These are phyloP conservation scores for Cheilosia impressa DNA, from an alignment of 2,888 invertebrate species.

Conservation along the genomic window DNA sequence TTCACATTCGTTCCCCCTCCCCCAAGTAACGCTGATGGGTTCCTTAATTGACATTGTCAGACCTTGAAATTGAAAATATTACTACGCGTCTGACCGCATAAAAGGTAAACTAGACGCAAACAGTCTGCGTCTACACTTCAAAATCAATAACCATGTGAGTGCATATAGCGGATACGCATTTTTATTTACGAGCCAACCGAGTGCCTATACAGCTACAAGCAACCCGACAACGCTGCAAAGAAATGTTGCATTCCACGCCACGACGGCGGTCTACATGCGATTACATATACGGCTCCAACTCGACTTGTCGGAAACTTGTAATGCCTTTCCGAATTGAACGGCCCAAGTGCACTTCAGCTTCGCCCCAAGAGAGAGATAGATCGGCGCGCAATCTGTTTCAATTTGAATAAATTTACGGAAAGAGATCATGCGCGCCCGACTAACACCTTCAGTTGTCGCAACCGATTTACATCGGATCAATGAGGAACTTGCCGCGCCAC, in stretches of 20 bases:
- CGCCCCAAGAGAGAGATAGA: slow-evolving; percentile 65
- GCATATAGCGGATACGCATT: slow-evolving; percentile 47
- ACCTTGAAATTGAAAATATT: slow-evolving; percentile 69
- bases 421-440: slow-evolving; percentile 50
- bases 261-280: not conserved
- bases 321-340: slow-evolving; percentile 59
- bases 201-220: slow-evolving; percentile 20
- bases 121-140: not conserved
- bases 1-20: not conserved
- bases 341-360: slow-evolving; percentile 59
- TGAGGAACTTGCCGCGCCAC: slow-evolving; percentile 51
- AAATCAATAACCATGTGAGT: slow-evolving; percentile 20
- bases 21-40: not conserved
- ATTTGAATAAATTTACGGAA: slow-evolving; percentile 58
- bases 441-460: slow-evolving; percentile 70
- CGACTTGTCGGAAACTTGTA: slow-evolving; percentile 56
- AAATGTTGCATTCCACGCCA: slow-evolving; percentile 62
- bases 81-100: slow-evolving; percentile 54
- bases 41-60: slow-evolving; percentile 66
- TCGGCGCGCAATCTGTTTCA: slow-evolving; percentile 32
- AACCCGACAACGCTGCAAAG: slow-evolving; percentile 28
- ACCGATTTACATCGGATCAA: slow-evolving; percentile 60
- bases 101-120: slow-evolving; percentile 63
- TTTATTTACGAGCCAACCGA: slow-evolving; percentile 21
- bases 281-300: not conserved